Base-by-base conservation (phyloP, 2,797 vertebrate genomes). In the Gymnodraco acuticeps region DNA sequence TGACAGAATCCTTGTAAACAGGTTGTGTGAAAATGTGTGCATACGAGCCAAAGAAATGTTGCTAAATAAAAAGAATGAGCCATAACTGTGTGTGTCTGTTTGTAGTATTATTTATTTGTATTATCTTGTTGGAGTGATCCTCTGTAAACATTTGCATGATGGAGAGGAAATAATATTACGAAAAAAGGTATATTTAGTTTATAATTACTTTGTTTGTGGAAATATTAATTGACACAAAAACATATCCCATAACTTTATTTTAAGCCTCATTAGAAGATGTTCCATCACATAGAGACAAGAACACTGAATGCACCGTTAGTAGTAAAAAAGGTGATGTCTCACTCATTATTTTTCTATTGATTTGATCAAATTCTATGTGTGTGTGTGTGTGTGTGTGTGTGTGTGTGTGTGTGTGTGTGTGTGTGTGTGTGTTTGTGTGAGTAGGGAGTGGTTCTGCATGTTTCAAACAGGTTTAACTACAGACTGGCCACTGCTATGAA, bases 381-480 rank as follows among this genome's bases (percentile, higher is more conserved):
- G 53, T 15, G 13, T 54, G 53, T 51, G 51, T 10, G 20, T 27
- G 46, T 10, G 62, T 54, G 38, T 43, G 8, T 50, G 33, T 50
- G 16, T 15, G 16, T 43, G 2, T 76, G 59, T 78, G 50, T 45
- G 13, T 54, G 53, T 51, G 51, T 10, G 20, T 27, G 46, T 10
- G 62, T 54, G 38, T 43, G 8, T 50, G 33, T 50, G 16, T 15
- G 16, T 43, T 2, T 76, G 59, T 78, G 50, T 45, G 13, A 27
- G 1, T 17, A 10, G 5, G 23, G 15, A 13, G 45, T 16, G 23
- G 23, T 27, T 27, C 23, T 27, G 23, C 3, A 27, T 64, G 31
- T 75, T 65, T 78, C 38, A 80, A 88, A 89, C 91, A 33, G 70
- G 84, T 89, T 91, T 79, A 81, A 79, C 79, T 68, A 64, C 31